Base-by-base conservation (phyloP, 2,888 invertebrate species). In the Caenorhabditis sp. region DNA sequence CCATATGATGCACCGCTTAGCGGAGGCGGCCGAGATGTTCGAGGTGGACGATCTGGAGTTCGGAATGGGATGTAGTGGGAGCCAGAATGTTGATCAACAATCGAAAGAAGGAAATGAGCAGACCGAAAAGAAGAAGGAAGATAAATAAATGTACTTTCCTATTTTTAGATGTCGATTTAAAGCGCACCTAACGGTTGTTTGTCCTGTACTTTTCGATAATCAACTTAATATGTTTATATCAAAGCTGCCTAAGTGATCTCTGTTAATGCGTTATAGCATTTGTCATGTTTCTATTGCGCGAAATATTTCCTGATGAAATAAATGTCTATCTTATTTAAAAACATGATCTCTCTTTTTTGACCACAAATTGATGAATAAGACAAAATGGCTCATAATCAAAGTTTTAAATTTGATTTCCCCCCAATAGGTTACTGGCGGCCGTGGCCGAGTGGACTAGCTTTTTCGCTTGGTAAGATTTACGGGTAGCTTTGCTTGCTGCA, bases 391-490 rank as follows among this genome's bases (percentile, higher is more conserved):
- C n/a, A n/a, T n/a, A n/a, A n/a, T n/a, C n/a, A n/a, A 49, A 19
- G 10, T 44, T 14, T 44, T 16, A 6, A n/a, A 63, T 68, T 54
- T 8, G 19, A 68, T 38, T 24, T 0, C 47, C 75, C 64, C 44
- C 56, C 63, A 35, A 49, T 44, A 19, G 6, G 24, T 24, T 6
- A 7, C 12, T 12, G 38, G 58, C 56, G 66, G 64, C 64, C 64
- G 26, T 31, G 7, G 24, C 5, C 31, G 26, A n/a, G n/a, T 28
- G 75, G 75, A 66, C 76, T 76, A 76, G 58, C 19, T 68, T 68
- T 76, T 19, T 51, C 61, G 49, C 8, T 26, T 28, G 24, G 19
- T 16, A 56, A 24, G 75, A 59, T 76, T 76, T 68, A 66, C 58
- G 66, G 19, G 47, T 24, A 12, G 24, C 8, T 16, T 28, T 12